Base-by-base conservation (phyloP, 2,113 vertebrate genomes). In the Lepus timidus region DNA sequence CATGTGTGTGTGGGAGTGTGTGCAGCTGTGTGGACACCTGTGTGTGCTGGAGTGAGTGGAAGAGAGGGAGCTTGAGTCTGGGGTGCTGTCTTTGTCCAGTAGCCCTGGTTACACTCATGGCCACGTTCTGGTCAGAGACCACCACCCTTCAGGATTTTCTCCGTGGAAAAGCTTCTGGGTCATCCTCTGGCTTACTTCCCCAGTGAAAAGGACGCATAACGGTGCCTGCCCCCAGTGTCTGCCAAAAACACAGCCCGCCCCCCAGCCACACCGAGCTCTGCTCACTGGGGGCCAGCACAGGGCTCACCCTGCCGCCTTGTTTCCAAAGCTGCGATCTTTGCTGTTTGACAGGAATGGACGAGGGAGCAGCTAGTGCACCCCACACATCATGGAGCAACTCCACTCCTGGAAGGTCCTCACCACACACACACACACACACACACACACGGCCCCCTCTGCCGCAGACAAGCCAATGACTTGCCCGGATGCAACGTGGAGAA, bases 271-370 rank as follows among this genome's bases (percentile, higher is more conserved):
- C 44, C 7, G 44, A 44, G 44, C 44, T 82, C 49, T 2, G 1
- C 39, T 33, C 39, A 78, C 22, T 51, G 13, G 75, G 65, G 33
- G 22, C n/a, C 22, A 61, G 4, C 14, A 36, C 58, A 7, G 22
- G 4, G 6, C 12, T 11, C 1, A 1, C 2, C 25, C 25, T 31
- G 14, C 7, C 3, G 1, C 22, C 49, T 87, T 2, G 0, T 62
- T 79, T 44, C 75, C 80, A 70, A 61, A 68, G 74, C 64, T 23
- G 4, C 8, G 9, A 49, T 68, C 64, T 74, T 85, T 85, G 58
- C 23, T 31, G 7, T 65, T 68, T 13, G 0, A 16, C n/a, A 23
- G 51, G 74, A 39, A 12, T 73, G 27, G 29, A 55, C 29, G n/a
- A 31, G 23, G 79, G 33, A 44, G 9, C n/a, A 23, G 17, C 19